These are phyloP conservation scores for Mastacembelus armatus DNA, from an alignment of 2,797 vertebrate genomes.

Conservation along the genomic window DNA sequence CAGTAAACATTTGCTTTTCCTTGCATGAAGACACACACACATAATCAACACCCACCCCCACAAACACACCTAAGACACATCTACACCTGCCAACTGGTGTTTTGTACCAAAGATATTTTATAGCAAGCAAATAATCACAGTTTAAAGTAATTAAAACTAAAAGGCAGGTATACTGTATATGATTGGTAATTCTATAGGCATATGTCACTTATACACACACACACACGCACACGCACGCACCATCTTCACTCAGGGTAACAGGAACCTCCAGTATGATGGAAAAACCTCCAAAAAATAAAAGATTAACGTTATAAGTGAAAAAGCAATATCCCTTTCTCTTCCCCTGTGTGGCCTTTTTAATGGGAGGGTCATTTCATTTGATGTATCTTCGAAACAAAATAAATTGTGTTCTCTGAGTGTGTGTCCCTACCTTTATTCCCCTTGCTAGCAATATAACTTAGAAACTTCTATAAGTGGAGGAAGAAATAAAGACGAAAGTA, in stretches of 20 bases:
- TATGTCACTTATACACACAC: neutral
- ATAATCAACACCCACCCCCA: conserved; percentile 52
- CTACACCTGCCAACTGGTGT: conserved; percentile 58
- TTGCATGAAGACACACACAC: conserved; percentile 15
- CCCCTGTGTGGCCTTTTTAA: conserved; percentile 78
- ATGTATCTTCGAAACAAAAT: conserved; percentile 80
- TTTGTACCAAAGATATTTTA: conserved; percentile 46
- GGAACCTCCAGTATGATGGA: conserved; percentile 51
- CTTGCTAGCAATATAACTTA: conserved; percentile 73
- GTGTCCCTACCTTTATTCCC: conserved; percentile 75
- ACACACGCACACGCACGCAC: neutral
- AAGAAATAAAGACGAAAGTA: conserved; percentile 45
- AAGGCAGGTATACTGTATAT: conserved; percentile 18
- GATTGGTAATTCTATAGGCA: conserved; percentile 18
- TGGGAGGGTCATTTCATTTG: conserved; percentile 79
- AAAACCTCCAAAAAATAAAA: conserved; percentile 67
- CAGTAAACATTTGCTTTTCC: conserved; percentile 64
- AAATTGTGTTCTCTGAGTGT: conserved; percentile 75
- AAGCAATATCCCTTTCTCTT: conserved; percentile 78
- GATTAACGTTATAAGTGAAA: conserved; percentile 77
- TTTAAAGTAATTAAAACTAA: conserved; percentile 51
- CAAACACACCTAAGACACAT: conserved; percentile 58
- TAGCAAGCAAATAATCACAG: conserved; percentile 37
- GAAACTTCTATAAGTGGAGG: conserved; percentile 68
- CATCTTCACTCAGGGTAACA: conserved; percentile 35